Percentiles rank a stretch among this genome's conserved stretches.
These are phyloP conservation scores for Propithecus coquereli DNA, from an alignment of 2,113 vertebrate genomes.

Conservation along the genomic window DNA sequence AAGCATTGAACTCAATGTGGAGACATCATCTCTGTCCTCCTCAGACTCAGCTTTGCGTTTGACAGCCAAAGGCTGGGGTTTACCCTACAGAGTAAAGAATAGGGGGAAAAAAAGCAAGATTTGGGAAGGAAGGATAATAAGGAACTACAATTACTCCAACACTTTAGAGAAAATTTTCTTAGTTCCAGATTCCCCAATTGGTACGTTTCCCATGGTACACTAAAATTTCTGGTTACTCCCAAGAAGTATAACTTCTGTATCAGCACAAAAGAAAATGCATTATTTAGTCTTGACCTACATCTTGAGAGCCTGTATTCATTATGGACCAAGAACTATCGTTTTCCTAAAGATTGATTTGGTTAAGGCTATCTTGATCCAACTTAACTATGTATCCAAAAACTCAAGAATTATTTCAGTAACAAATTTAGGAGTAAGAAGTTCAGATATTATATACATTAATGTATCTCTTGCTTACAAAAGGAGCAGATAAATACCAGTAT, in stretches of 20 bases:
- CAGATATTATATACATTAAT: background rate
- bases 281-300: background rate
- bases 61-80: constrained; percentile 80
- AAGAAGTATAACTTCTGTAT: background rate
- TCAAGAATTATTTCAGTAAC: background rate
- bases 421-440: background rate
- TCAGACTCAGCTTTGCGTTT: constrained; percentile 87
- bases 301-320: background rate
- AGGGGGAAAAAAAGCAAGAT: background rate
- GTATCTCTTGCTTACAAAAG: background rate
- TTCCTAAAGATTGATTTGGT: background rate
- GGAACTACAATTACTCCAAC: background rate
- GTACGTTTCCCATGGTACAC: background rate
- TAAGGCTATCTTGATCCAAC: background rate
- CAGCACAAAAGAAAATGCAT: constrained; percentile 17
- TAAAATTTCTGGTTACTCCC: background rate
- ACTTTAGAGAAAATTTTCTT: background rate
- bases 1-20: constrained; percentile 51
- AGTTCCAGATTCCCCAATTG: background rate
- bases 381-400: background rate
- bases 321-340: background rate
- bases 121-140: background rate
- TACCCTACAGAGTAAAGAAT: constrained; percentile 69
- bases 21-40: constrained; percentile 81
- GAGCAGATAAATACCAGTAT: background rate